These are phyloP conservation scores for Drosophila parabipectinata DNA, from an alignment of 1,140 invertebrate species.

Conservation along the genomic window DNA sequence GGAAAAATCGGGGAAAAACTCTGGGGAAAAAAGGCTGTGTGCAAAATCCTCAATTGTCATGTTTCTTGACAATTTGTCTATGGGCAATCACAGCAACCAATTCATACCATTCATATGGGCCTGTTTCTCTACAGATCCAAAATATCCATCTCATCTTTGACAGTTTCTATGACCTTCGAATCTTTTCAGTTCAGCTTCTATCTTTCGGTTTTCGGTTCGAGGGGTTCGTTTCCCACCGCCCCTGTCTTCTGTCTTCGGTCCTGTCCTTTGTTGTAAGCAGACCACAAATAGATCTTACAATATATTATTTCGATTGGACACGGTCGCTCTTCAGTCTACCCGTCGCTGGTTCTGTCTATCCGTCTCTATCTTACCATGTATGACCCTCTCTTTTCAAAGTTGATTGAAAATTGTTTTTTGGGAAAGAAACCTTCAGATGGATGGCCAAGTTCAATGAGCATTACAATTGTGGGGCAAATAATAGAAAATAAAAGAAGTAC, in stretches of 20 bases:
- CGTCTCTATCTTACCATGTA: not conserved
- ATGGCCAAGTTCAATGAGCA: constrained; percentile 47
- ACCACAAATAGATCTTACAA: constrained; percentile 59
- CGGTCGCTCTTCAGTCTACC: constrained; percentile 25
- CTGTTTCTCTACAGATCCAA: constrained; percentile 13
- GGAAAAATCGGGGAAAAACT: constrained; percentile 9
- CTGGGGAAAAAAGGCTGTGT: constrained; percentile 7
- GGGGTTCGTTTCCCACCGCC: constrained; percentile 23
- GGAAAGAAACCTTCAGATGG: constrained; percentile 17
- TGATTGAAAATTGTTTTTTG: constrained; percentile 13
- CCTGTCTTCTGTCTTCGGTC: not conserved
- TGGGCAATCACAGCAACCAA: constrained; percentile 61
- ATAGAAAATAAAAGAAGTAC: constrained; percentile 4
- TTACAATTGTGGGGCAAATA: constrained; percentile 6
- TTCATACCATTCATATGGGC: constrained; percentile 39
- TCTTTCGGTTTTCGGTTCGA: constrained; percentile 13
- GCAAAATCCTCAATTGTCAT: constrained; percentile 50
- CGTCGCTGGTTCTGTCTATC: not conserved
- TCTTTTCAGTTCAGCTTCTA: constrained; percentile 33
- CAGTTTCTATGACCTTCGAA: constrained; percentile 63
- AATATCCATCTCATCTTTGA: constrained; percentile 46
- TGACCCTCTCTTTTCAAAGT: constrained; percentile 25
- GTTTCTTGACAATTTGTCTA: constrained; percentile 65
- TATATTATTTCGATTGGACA: constrained; percentile 59
- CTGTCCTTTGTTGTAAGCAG: constrained; percentile 43